A percentile compares a stretch with the other conserved stretches of the same genome.
Conservation (phyloP, 2,797 vertebrate species). For the Sebastes melanostomus region DNA sequence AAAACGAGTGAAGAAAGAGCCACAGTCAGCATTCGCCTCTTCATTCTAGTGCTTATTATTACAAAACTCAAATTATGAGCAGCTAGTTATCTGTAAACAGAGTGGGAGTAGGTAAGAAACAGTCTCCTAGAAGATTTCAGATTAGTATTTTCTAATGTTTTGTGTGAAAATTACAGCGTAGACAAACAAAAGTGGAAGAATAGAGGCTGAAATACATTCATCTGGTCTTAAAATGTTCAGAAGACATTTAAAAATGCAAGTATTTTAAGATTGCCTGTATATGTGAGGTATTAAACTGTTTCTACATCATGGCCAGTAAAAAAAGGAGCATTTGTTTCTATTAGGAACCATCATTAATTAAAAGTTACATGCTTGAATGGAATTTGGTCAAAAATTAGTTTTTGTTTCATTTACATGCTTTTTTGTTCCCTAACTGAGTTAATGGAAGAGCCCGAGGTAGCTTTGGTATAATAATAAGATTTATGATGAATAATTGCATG, state of each 20-base stretch:
- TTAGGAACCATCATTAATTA: slow-evolving; percentile 3
- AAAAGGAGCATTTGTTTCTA: not conserved
- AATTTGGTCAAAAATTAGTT: slow-evolving; percentile 5
- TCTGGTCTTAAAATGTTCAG: not conserved
- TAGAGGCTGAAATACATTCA: not conserved
- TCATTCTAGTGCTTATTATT: not conserved
- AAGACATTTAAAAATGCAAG: not conserved
- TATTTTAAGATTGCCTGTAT: not conserved
- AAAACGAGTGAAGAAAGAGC: slow-evolving; percentile 23
- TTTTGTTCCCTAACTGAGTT: slow-evolving; percentile 14
- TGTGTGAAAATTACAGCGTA: not conserved
- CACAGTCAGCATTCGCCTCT: slow-evolving; percentile 36
- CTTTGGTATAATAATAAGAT: slow-evolving; percentile 43
- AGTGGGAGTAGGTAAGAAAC: not conserved
- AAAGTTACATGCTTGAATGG: slow-evolving; percentile 6
- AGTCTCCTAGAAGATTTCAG: not conserved
- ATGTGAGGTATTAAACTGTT: not conserved
- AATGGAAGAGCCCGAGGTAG: slow-evolving; percentile 46
- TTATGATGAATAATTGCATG: slow-evolving; percentile 53
- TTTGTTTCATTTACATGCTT: slow-evolving; percentile 7
- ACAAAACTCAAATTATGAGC: slow-evolving; percentile 16
- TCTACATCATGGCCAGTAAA: not conserved
- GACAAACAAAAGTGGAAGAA: not conserved
- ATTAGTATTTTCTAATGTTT: slow-evolving; percentile 35
- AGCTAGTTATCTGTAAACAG: slow-evolving; percentile 21